Base-by-base conservation (phyloP, 2,113 vertebrate species). In the Esox niger region DNA sequence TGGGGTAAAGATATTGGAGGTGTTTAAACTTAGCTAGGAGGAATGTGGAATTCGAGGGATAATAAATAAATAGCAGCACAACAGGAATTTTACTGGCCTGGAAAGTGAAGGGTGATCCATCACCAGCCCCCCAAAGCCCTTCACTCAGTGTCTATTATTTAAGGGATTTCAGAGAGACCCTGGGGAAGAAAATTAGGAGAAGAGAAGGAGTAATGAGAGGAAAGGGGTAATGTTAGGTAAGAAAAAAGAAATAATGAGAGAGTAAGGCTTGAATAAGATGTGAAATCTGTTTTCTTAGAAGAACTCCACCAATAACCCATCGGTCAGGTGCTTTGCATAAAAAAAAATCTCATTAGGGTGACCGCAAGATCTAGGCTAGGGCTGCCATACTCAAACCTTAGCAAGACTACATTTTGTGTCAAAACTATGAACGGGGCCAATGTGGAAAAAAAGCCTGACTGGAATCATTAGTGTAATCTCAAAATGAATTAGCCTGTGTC, bases 101-200 rank as follows among this genome's bases (percentile, higher is more conserved):
- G 72, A 72, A 64, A 71, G 72, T 52, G 27, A 55, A 32, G 47
- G 66, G 83, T 52, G 70, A 91, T 90, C 83, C 80, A 89, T 90
- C 82, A 89, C 70, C 47, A n/a, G 61, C 74, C 76, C 74, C 83
- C 80, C 77, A 74, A 82, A 81, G 74, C 75, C 75, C 76, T 77
- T 84, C 77, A 72, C 75, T 81, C 60, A 1, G 10, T 74, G 82
- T 89, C 71, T 84, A 88, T 89, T 89, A 89, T 90, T 90, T 79
- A 90, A 82, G 84, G 71, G 64, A 32, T 26, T 82, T 83, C 65
- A 76, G 78, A 77, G 75, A 78, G 65, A 81, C 81, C 84, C 81
- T 32, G 70, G 79, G 78, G 68, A 43, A 33, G 83, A 11, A 5
- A 69, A 62, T 64, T 56, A 68, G 58, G 20, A 30, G 75, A 69